These are phyloP conservation scores for Ibidorhyncha struthersii DNA, from an alignment of 2,113 vertebrate genomes.

Conservation along the genomic window DNA sequence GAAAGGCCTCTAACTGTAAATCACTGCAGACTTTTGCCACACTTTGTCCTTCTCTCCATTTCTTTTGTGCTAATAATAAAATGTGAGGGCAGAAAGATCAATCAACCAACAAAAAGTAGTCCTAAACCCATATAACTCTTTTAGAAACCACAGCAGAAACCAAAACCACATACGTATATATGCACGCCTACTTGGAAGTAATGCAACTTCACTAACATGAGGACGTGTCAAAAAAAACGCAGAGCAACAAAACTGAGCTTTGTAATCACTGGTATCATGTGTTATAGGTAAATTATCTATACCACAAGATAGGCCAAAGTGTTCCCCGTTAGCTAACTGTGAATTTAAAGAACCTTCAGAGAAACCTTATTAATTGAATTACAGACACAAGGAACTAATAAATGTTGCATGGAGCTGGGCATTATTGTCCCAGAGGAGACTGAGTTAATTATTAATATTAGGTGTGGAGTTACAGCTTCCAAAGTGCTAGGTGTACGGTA, in stretches of 20 bases:
- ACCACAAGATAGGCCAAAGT: constrained; percentile 64
- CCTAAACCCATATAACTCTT: background rate
- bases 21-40: background rate
- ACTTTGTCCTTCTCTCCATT: background rate
- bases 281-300: constrained; percentile 71
- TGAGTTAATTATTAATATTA: constrained; percentile 75
- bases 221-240: constrained; percentile 57
- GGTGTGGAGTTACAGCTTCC: constrained; percentile 72
- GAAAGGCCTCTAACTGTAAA: background rate
- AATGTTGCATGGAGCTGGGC: constrained; percentile 70
- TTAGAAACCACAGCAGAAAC: background rate
- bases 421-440: constrained; percentile 64
- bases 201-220: background rate
- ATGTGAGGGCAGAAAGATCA: background rate
- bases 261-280: constrained; percentile 54
- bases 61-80: background rate
- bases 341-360: constrained; percentile 68
- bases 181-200: background rate
- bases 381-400: constrained; percentile 62
- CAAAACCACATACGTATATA: background rate
- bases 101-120: background rate
- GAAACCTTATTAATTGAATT: constrained; percentile 76
- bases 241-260: constrained; percentile 35
- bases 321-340: constrained; percentile 58
- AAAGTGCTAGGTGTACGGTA: constrained; percentile 46